These are phyloP conservation scores for Stegastes partitus DNA, from an alignment of 2,113 vertebrate genomes.

Conservation along the genomic window DNA sequence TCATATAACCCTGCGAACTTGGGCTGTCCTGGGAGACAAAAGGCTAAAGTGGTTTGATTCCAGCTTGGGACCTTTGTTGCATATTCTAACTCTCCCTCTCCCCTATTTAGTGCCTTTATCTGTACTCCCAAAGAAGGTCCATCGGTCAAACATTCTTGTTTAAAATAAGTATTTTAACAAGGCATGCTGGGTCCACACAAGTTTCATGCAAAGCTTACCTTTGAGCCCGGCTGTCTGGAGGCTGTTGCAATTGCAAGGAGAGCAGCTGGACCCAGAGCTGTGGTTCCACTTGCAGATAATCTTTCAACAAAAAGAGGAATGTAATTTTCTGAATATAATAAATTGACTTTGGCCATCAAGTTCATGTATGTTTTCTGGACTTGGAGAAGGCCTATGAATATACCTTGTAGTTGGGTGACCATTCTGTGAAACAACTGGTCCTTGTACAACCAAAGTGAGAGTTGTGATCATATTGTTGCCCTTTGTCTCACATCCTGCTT, in stretches of 20 bases:
- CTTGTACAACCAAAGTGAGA: too few species aligned
- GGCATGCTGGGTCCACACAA: too few species aligned
- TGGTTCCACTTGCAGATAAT: conserved; percentile 77
- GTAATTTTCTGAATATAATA: background rate
- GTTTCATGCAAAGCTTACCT: conserved; percentile 64
- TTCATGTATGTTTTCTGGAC: too few species aligned
- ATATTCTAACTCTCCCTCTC: background rate
- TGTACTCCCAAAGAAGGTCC: background rate
- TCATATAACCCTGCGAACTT: background rate
- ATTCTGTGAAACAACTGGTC: too few species aligned
- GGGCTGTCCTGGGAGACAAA: background rate
- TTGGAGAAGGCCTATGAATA: too few species aligned
- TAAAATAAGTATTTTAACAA: background rate
- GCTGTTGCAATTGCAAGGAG: conserved; percentile 82
- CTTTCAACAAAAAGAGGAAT: conserved; percentile 50
- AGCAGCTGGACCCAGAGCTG: conserved; percentile 85
- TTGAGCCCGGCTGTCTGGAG: conserved; percentile 84
- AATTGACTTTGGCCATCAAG: too few species aligned
- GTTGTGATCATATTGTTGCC: too few species aligned
- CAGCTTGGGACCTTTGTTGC: background rate
- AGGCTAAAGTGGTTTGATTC: background rate
- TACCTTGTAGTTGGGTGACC: too few species aligned
- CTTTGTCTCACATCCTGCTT: too few species aligned
- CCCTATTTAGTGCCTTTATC: background rate
- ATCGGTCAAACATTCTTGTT: background rate